These are phyloP conservation scores for Spisula solida DNA, from an alignment of 2,888 invertebrate genomes.

Conservation along the genomic window DNA sequence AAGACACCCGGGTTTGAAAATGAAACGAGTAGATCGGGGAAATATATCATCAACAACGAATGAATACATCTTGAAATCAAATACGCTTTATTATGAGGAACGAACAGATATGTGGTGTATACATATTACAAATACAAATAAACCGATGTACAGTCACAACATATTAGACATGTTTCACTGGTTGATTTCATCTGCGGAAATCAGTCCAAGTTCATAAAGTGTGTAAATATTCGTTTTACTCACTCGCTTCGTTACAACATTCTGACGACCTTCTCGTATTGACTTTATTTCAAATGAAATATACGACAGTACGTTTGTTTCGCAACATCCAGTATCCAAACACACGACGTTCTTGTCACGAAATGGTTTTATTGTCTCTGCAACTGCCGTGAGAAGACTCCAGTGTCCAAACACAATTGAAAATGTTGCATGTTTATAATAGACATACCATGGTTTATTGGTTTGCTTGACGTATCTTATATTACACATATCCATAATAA, in stretches of 20 bases:
- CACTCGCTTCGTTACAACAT: not conserved
- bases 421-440: not conserved
- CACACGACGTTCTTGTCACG: not conserved
- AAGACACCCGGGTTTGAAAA: not conserved
- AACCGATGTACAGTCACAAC: conserved; percentile 10
- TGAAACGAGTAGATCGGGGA: conserved; percentile 21
- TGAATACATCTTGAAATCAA: conserved; percentile 26
- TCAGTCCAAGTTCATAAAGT: not conserved
- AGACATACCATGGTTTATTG: conserved; percentile 21
- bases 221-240: not conserved
- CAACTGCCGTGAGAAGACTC: not conserved
- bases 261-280: not conserved
- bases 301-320: conserved; percentile 27
- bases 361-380: not conserved
- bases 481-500: conserved; percentile 24
- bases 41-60: not conserved
- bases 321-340: conserved; percentile 28
- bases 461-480: conserved; percentile 29
- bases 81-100: conserved; percentile 25
- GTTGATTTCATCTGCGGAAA: not conserved
- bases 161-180: conserved; percentile 23
- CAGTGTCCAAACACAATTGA: conserved; percentile 30
- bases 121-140: not conserved
- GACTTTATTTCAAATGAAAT: not conserved
- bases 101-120: conserved; percentile 22